Conservation (phyloP, 2,113 vertebrate species). For the Sorex fumeus region DNA sequence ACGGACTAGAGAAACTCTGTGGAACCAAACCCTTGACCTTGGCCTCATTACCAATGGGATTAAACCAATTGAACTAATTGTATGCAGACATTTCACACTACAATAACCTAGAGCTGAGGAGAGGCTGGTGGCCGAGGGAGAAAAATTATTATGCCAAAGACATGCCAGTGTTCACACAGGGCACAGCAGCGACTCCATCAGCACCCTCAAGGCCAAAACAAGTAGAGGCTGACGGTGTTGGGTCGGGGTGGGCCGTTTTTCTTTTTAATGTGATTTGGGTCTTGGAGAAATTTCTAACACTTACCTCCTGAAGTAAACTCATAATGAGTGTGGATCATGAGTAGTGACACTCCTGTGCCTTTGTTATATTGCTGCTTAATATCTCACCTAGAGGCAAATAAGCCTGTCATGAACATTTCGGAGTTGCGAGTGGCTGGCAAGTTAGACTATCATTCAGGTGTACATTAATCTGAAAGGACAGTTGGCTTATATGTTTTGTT, state of each 20-base stretch:
- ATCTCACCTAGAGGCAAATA: background rate
- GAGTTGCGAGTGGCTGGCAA: constrained; percentile 14
- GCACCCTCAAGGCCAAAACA: too few relatives aligned
- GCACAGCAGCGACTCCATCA: background rate
- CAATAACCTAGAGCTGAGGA: constrained; percentile 39
- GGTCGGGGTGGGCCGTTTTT: background rate
- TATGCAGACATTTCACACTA: constrained; percentile 61
- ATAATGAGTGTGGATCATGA: background rate
- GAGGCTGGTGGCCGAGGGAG: background rate
- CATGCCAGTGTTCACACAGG: background rate
- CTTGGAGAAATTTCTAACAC: constrained; percentile 42
- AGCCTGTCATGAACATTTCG: background rate
- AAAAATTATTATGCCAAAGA: constrained; percentile 14
- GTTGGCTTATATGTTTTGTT: background rate
- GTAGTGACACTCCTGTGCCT: background rate
- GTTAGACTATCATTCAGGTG: background rate
- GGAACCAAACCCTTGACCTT: constrained; percentile 75
- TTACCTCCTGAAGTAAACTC: constrained; percentile 1
- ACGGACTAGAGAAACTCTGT: constrained; percentile 40
- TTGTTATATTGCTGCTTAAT: background rate
- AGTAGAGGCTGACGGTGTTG: too few relatives aligned
- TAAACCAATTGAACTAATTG: constrained; percentile 74
- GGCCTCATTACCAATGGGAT: constrained; percentile 75
- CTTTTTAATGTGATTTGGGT: background rate
- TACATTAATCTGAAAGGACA: background rate